Base-by-base conservation (phyloP, 2,888 invertebrate species). In the Drosophila histrio region DNA sequence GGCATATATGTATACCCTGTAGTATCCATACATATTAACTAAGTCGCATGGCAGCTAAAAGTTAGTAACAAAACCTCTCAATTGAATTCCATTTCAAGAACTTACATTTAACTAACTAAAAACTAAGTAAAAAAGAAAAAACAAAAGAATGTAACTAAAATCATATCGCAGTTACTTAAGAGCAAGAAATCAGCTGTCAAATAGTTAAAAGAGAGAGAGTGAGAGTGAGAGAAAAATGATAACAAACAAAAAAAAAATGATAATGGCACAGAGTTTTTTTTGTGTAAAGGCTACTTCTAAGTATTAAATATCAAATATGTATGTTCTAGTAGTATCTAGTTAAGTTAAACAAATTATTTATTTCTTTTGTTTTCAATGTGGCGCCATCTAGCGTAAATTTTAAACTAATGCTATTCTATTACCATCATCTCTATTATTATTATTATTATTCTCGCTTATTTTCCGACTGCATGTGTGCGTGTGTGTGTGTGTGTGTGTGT, bases 241-340 rank as follows among this genome's bases (percentile, higher is more conserved):
- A 24, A n/a, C 28, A 28, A 24, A n/a, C 28, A 28, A 53, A 1
- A n/a, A 15, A 47, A 13, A 46, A 17, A 19, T 17, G 26, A 19
- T n/a, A 54, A 43, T 34, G 44, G 54, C 70, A 70, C 70, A 63
- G 28, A 28, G 30, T 36, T 52, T 17, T 21, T 19, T 36, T 44
- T 70, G 63, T 75, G 61, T 62, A 73, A 82, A 72, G 79, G 84
- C 81, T 84, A 84, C 78, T 57, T 80, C 70, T 86, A 86, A 84
- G 86, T 84, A 84, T 84, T 84, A 84, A 80, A 84, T 84, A 86
- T 84, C 76, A 65, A 84, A 83, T 84, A 86, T 86, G 74, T 72
- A 86, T 84, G 74, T 72, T 79, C 50, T 84, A 86, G 77, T 70
- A n/a, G n/a, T 44, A 2, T 53, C n/a, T 52, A 52, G 28, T 74